A percentile compares a stretch with the other conserved stretches of the same genome.
Evolutionary conservation across 2,888 invertebrate species (phyloP).

Genomic region (Pocota personata): DNA sequence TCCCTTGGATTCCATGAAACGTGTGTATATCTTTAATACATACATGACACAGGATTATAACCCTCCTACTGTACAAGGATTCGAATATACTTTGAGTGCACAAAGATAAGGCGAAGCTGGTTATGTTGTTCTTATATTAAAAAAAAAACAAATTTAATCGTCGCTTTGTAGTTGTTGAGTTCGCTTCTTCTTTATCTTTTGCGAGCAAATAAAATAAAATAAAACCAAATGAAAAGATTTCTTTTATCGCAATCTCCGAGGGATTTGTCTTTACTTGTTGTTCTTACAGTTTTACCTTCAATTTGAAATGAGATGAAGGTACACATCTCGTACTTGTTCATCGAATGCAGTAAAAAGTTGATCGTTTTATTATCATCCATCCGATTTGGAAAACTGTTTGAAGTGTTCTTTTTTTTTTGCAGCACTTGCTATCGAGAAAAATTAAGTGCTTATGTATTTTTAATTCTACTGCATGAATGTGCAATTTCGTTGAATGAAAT

Average conservation of each 20-base stretch:
- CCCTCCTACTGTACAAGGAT: neutral
- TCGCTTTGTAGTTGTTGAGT: conserved; percentile 8
- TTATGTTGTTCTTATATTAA: neutral
- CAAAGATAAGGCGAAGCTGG: neutral
- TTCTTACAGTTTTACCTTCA: neutral
- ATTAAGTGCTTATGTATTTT: neutral
- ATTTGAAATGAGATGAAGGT: neutral
- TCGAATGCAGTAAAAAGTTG: neutral
- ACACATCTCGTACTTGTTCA: neutral
- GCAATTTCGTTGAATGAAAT: neutral
- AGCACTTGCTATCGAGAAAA: neutral
- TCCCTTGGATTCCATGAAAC: conserved; percentile 8
- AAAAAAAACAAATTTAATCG: conserved; percentile 22
- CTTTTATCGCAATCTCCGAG: neutral
- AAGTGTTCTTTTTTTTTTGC: neutral
- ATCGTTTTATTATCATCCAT: neutral
- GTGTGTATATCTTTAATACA: neutral
- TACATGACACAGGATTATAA: neutral
- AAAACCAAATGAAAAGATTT: neutral
- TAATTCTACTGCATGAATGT: neutral
- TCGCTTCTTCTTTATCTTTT: neutral
- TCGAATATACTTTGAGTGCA: neutral
- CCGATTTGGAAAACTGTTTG: neutral
- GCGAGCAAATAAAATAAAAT: neutral
- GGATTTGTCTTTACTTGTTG: neutral